Evolutionary conservation across 2,797 vertebrate genomes (phyloP).

Genomic region (Falco novaeseelandiae): DNA sequence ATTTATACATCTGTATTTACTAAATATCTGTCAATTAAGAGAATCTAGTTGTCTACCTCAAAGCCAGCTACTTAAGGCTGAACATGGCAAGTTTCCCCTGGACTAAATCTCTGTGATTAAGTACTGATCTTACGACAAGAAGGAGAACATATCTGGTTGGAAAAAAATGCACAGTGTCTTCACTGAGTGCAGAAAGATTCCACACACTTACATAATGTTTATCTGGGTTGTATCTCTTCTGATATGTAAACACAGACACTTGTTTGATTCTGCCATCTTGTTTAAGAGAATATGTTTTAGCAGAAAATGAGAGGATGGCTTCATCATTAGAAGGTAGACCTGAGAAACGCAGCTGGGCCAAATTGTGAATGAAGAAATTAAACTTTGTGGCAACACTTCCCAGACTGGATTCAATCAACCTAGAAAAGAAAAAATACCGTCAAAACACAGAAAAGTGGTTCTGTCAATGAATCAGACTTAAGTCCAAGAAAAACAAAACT

Average conservation of each 20-base stretch:
- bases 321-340: slow-evolving; percentile 94
- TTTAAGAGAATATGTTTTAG: slow-evolving; percentile 92
- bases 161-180: not conserved
- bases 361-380: slow-evolving; percentile 99
- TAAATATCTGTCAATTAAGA: not conserved
- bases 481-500: not conserved
- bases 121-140: not conserved
- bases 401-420: slow-evolving; percentile 95
- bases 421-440: slow-evolving; percentile 49
- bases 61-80: not conserved
- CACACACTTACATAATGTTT: slow-evolving; percentile 91
- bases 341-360: slow-evolving; percentile 95
- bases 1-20: not conserved
- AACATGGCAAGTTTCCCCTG: not conserved
- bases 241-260: slow-evolving; percentile 93
- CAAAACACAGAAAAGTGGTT: not conserved
- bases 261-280: slow-evolving; percentile 92
- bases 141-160: not conserved
- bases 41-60: not conserved
- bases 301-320: slow-evolving; percentile 94
- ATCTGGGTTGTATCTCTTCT: slow-evolving; percentile 98
- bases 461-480: not conserved
- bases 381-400: slow-evolving; percentile 98
- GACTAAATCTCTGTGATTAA: not conserved
- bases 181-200: not conserved